Percentiles rank a stretch among this genome's conserved stretches.
Evolutionary conservation across 2,113 vertebrate genomes (phyloP).

Genomic region (Spermophilus dauricus): DNA sequence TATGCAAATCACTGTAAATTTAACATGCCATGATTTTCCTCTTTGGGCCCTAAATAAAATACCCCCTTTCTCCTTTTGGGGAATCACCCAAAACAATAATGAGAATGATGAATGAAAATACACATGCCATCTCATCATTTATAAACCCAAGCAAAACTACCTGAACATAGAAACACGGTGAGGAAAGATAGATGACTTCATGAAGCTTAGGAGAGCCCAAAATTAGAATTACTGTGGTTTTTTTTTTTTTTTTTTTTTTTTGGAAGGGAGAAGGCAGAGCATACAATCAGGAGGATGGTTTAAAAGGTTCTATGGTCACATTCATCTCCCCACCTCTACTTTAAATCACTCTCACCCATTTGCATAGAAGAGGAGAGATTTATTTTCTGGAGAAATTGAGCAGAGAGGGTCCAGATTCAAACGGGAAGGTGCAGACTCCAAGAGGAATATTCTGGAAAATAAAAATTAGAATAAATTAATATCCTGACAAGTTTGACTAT

Average conservation of each 20-base stretch:
- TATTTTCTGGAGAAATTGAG: constrained; percentile 36
- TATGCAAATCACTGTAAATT: neutral
- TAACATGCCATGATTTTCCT: neutral
- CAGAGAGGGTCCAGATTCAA: neutral
- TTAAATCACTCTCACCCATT: neutral
- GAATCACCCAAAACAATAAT: neutral
- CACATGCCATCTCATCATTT: neutral
- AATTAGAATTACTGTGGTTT: neutral
- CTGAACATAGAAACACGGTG: neutral
- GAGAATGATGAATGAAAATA: neutral
- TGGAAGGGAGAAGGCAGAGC: neutral
- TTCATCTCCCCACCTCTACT: neutral
- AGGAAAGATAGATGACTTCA: neutral
- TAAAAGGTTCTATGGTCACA: neutral
- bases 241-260: neutral
- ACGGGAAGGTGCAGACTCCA: neutral
- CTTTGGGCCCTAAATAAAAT: neutral
- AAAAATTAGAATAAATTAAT: constrained; percentile 20
- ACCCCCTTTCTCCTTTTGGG: neutral
- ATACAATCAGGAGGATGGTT: neutral
- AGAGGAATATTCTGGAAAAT: constrained; percentile 29
- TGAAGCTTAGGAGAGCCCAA: neutral
- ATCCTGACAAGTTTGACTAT: neutral
- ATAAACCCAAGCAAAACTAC: neutral
- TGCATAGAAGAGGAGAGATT: neutral